Evolutionary conservation across 1,140 invertebrate genomes (phyloP).

Genomic region (Pseudomyrmex dendroicus): DNA sequence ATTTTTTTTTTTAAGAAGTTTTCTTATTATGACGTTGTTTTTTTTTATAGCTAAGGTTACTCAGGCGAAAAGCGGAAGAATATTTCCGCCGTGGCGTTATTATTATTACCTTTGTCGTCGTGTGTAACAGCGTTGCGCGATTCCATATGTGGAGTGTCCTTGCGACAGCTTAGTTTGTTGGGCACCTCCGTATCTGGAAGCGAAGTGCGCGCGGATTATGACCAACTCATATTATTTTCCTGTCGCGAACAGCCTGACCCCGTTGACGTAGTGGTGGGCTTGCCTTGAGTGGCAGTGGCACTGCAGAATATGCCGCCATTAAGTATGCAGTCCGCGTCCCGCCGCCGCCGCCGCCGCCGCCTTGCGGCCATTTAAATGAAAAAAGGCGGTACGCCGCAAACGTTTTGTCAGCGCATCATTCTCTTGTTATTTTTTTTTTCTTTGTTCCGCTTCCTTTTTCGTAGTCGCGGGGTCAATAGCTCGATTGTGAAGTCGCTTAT

Average conservation of each 20-base stretch:
- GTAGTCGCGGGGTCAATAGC: slow-evolving; percentile 6
- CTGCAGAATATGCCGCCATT: slow-evolving; percentile 78
- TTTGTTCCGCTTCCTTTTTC: background rate
- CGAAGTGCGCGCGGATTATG: slow-evolving; percentile 63
- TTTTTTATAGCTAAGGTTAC: background rate
- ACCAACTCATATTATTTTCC: slow-evolving; percentile 69
- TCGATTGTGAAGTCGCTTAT: background rate
- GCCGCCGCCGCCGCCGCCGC: slow-evolving; percentile 74
- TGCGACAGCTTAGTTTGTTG: slow-evolving; percentile 50
- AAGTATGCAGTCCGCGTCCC: slow-evolving; percentile 73
- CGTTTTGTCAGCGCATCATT: slow-evolving; percentile 34
- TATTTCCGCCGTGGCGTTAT: background rate
- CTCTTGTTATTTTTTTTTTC: slow-evolving; percentile 5
- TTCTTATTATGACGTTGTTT: no score
- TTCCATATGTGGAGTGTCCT: slow-evolving; percentile 43
- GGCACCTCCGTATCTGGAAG: slow-evolving; percentile 55
- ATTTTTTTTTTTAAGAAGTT: no score
- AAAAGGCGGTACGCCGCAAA: slow-evolving; percentile 65
- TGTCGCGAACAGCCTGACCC: slow-evolving; percentile 62
- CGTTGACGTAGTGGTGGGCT: slow-evolving; percentile 74
- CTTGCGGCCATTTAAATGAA: slow-evolving; percentile 78
- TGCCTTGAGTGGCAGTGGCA: slow-evolving; percentile 79
- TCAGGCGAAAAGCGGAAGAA: background rate
- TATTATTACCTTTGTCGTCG: background rate
- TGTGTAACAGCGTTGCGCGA: background rate